Evolutionary conservation across 1,140 invertebrate species (phyloP).

Genomic region (Megalonaias nervosa): DNA sequence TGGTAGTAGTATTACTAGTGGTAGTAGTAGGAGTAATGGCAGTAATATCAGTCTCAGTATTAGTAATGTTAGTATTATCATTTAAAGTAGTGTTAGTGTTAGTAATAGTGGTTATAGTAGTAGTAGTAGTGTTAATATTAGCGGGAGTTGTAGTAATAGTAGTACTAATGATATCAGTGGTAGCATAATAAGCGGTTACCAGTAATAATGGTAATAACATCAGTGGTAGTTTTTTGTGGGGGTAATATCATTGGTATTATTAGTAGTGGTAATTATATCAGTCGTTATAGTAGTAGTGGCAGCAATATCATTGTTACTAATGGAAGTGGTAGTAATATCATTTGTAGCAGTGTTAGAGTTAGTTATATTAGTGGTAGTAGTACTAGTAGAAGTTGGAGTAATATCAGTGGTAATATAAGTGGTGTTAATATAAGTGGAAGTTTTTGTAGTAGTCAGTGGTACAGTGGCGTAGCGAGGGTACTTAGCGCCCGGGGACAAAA

Average conservation of each 20-base stretch:
- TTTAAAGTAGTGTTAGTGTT: conserved; percentile 1
- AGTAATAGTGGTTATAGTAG: background rate
- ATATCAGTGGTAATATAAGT: conserved; percentile 12
- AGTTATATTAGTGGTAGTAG: conserved; percentile 2
- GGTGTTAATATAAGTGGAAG: conserved; percentile 12
- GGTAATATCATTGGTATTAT: background rate
- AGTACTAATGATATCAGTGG: background rate
- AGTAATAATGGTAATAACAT: background rate
- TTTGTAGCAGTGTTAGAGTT: background rate
- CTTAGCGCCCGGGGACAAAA: no score
- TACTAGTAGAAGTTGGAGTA: conserved; percentile 16
- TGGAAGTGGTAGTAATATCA: background rate
- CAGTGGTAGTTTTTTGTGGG: background rate
- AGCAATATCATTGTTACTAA: conserved; percentile 5
- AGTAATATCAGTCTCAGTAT: background rate
- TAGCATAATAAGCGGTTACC: background rate
- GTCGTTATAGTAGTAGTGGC: conserved; percentile 9
- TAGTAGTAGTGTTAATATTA: conserved; percentile 1
- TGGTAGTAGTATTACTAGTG: background rate
- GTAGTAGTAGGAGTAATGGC: conserved; percentile 6
- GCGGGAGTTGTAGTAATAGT: conserved; percentile 1
- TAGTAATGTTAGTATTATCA: conserved; percentile 4
- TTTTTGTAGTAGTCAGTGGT: conserved; percentile 6
- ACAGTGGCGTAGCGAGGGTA: conserved; percentile 1
- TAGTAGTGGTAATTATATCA: conserved; percentile 11